A percentile compares a stretch with the other conserved stretches of the same genome.
Evolutionary conservation across 1,140 invertebrate genomes (phyloP).

Genomic region (Potamilus streckersoni): DNA sequence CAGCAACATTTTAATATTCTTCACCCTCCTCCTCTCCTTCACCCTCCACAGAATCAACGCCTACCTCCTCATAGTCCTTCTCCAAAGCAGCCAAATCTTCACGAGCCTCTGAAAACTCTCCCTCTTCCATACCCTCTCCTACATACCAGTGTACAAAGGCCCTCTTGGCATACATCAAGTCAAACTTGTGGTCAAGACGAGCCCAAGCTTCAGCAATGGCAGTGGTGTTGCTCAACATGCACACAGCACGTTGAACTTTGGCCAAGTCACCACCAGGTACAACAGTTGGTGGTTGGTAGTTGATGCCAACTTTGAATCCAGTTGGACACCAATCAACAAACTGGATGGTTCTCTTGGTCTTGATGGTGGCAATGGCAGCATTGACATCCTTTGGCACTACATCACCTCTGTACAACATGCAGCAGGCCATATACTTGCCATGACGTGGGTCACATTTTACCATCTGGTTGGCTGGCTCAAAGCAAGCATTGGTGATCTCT

Average conservation of each 20-base stretch:
- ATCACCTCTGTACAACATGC: constrained; percentile 59
- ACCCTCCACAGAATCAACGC: constrained; percentile 38
- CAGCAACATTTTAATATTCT: constrained; percentile 13
- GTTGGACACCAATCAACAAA: constrained; percentile 54
- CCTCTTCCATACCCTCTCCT: constrained; percentile 70
- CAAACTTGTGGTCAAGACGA: constrained; percentile 74
- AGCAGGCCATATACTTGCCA: constrained; percentile 80
- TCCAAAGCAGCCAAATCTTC: constrained; percentile 82
- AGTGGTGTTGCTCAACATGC: constrained; percentile 81
- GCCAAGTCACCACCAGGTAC: constrained; percentile 81
- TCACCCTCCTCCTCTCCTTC: constrained; percentile 19
- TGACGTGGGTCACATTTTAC: constrained; percentile 90
- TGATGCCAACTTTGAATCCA: constrained; percentile 51
- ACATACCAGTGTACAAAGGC: constrained; percentile 66
- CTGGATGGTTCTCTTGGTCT: constrained; percentile 73
- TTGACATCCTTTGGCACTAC: constrained; percentile 85
- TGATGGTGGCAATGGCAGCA: constrained; percentile 86
- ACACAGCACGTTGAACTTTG: constrained; percentile 66
- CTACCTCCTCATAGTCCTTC: constrained; percentile 48
- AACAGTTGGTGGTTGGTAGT: constrained; percentile 82
- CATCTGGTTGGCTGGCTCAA: constrained; percentile 91
- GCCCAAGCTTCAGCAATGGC: constrained; percentile 81
- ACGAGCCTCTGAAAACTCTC: constrained; percentile 80
- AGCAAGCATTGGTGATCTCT: constrained; percentile 87
- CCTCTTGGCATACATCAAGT: constrained; percentile 74